These are phyloP conservation scores for Babylonia areolata DNA, from an alignment of 1,140 invertebrate genomes.

Conservation along the genomic window DNA sequence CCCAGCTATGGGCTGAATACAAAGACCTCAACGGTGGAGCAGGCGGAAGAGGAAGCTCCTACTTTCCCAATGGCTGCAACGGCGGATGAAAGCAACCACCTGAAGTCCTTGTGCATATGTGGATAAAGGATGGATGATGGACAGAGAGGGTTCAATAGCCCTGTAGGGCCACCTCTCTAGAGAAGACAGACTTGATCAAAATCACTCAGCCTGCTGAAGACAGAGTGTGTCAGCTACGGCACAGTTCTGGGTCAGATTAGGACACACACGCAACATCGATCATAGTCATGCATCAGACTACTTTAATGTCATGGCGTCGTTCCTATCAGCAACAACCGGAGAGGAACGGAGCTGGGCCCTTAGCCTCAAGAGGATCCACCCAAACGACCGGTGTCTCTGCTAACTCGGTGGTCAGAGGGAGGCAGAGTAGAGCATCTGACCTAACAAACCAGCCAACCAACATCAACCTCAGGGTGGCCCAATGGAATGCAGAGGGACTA, in stretches of 20 bases:
- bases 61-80: too few relatives aligned
- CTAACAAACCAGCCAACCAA: slow-evolving; percentile 12
- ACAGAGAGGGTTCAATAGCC: too few relatives aligned
- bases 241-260: background rate
- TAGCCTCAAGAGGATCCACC: background rate
- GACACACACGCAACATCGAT: slow-evolving; percentile 4
- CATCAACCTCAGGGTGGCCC: slow-evolving; percentile 21
- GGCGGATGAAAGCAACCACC: too few relatives aligned
- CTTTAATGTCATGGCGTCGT: background rate
- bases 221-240: too few relatives aligned
- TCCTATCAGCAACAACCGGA: slow-evolving; percentile 5
- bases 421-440: slow-evolving; percentile 19
- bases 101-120: too few relatives aligned
- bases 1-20: too few relatives aligned
- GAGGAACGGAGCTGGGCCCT: slow-evolving; percentile 1
- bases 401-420: background rate
- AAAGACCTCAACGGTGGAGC: too few relatives aligned
- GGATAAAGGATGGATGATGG: too few relatives aligned
- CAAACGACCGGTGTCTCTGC: background rate
- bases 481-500: slow-evolving; percentile 48
- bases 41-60: too few relatives aligned
- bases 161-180: too few relatives aligned
- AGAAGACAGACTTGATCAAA: too few relatives aligned
- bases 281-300: background rate
- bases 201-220: too few relatives aligned